A percentile compares a stretch with the other conserved stretches of the same genome.
phyloP scores from a whole-genome alignment of 2,888 invertebrate genomes.

The Aphidius colemani region DNA sequence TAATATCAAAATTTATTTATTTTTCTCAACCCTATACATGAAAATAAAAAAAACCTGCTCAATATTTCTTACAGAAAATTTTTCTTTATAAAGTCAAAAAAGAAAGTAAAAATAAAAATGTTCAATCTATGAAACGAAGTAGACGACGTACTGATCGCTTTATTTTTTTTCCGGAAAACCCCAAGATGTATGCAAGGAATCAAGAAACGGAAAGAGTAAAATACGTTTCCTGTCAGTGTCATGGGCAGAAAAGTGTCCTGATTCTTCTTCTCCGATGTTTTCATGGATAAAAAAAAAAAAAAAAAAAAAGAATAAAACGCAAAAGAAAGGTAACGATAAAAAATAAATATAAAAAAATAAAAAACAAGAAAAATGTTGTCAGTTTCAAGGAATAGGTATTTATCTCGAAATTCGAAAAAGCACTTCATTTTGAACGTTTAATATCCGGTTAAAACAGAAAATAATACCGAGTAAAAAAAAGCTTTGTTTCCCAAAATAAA shows the following conservation, averaged over 20 bases:
- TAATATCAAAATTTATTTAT: too few relatives aligned
- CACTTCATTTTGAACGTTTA: constrained; percentile 4
- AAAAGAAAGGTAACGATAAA: background rate
- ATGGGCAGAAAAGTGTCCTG: constrained; percentile 29
- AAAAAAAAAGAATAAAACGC: background rate
- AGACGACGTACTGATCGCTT: too few relatives aligned
- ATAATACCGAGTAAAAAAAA: too few relatives aligned
- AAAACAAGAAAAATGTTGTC: background rate
- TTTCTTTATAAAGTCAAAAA: too few relatives aligned
- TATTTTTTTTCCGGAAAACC: too few relatives aligned
- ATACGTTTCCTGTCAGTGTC: constrained; percentile 35
- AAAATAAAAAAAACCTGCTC: too few relatives aligned
- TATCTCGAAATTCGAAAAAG: constrained; percentile 1
- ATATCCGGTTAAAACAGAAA: background rate
- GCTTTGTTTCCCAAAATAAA: background rate
- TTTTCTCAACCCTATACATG: too few relatives aligned
- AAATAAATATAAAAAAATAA: constrained; percentile 1
- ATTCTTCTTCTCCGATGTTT: constrained; percentile 14
- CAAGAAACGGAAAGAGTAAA: constrained; percentile 33
- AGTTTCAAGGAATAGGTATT: background rate
- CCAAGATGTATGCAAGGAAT: constrained; percentile 45
- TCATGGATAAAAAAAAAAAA: background rate
- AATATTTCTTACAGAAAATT: too few relatives aligned
- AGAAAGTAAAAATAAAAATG: too few relatives aligned
- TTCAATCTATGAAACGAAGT: too few relatives aligned